Conservation (phyloP, 2,888 invertebrate genomes). For the Colletes collaris region DNA sequence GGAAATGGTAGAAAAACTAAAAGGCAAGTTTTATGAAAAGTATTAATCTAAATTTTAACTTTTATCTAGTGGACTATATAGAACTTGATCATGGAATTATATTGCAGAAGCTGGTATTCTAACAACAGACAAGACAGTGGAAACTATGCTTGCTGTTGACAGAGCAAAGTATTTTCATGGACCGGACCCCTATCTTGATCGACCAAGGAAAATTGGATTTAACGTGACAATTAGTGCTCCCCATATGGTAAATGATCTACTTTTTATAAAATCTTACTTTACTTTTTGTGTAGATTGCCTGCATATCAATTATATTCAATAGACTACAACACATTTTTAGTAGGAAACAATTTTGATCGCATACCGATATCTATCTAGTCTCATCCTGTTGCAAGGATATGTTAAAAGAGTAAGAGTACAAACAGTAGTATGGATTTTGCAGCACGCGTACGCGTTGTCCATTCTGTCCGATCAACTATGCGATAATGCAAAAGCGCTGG, state of each 20-base stretch:
- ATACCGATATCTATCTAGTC: too few species aligned
- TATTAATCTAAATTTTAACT: background rate
- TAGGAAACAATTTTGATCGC: too few species aligned
- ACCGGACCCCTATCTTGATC: slow-evolving; percentile 92
- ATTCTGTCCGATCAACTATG: slow-evolving; percentile 90
- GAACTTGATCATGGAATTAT: background rate
- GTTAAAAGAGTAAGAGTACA: background rate
- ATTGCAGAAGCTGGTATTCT: slow-evolving; percentile 91
- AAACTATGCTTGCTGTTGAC: slow-evolving; percentile 93
- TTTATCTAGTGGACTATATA: too few species aligned
- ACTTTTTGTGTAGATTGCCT: too few species aligned
- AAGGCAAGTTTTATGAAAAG: slow-evolving; percentile 85
- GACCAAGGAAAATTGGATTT: slow-evolving; percentile 96
- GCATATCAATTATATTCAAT: too few species aligned
- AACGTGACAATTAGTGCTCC: slow-evolving; percentile 98
- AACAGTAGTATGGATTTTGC: slow-evolving; percentile 47
- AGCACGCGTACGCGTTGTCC: slow-evolving; percentile 97
- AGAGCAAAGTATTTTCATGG: slow-evolving; percentile 91
- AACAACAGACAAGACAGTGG: slow-evolving; percentile 88
- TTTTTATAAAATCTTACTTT: background rate
- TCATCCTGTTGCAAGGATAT: too few species aligned
- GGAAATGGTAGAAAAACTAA: slow-evolving; percentile 91
- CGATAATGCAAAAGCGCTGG: slow-evolving; percentile 84
- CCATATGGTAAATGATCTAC: slow-evolving; percentile 90
- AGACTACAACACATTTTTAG: too few species aligned